A percentile compares a stretch with the other conserved stretches of the same genome.
phyloP scores from a whole-genome alignment of 2,888 invertebrate genomes.

The Acanthoscelides obtectus region DNA sequence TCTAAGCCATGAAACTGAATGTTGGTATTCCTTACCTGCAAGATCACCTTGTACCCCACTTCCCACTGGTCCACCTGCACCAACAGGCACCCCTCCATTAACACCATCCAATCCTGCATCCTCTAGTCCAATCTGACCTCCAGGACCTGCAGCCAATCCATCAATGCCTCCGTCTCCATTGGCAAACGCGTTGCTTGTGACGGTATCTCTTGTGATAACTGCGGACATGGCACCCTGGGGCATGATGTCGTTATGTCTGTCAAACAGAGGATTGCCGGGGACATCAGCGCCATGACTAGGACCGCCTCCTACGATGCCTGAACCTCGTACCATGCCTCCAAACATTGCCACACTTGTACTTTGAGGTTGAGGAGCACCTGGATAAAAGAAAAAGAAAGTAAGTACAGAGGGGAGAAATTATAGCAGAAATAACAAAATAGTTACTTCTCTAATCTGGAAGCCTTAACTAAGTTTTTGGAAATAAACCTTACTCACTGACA shows the following conservation, averaged over 20 bases:
- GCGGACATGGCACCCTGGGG: constrained; percentile 43
- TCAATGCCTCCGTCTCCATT: constrained; percentile 11
- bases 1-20: too few species aligned
- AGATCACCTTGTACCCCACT: not conserved
- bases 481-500: too few species aligned
- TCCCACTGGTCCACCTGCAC: not conserved
- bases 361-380: not conserved
- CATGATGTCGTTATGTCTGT: constrained; percentile 18
- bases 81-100: not conserved
- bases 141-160: constrained; percentile 13
- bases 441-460: too few species aligned
- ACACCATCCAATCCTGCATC: not conserved
- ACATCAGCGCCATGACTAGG: not conserved
- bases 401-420: too few species aligned
- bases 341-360: not conserved
- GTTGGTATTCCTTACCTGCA: too few species aligned
- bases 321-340: not conserved
- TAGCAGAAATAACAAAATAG: too few species aligned
- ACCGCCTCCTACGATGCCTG: not conserved
- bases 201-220: constrained; percentile 41
- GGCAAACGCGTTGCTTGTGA: constrained; percentile 42
- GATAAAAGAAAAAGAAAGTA: too few species aligned
- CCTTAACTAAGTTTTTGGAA: too few species aligned
- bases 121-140: constrained; percentile 9
- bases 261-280: constrained; percentile 25